A percentile compares a stretch with the other conserved stretches of the same genome.
Evolutionary conservation across 2,888 invertebrate genomes (phyloP).

Genomic region (Hydrotaea diabolus): DNA sequence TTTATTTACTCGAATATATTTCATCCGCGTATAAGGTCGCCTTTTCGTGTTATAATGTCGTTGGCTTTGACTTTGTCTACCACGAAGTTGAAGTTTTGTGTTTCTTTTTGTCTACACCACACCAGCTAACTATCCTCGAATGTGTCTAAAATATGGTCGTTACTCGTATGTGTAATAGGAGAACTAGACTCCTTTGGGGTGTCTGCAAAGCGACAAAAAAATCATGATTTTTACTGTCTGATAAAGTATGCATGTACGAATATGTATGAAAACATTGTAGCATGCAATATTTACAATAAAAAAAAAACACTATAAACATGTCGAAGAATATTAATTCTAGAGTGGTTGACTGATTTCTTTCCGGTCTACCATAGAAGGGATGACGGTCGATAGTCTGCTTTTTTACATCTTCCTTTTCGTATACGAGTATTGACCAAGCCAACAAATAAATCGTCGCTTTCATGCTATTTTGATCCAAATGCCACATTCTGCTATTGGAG

Average conservation of each 20-base stretch:
- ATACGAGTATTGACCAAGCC: too few relatives aligned
- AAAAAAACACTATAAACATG: neutral
- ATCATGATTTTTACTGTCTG: slow-evolving; percentile 31
- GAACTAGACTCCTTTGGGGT: slow-evolving; percentile 46
- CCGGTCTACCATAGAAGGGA: neutral
- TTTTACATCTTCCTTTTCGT: too few relatives aligned
- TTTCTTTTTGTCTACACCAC: slow-evolving; percentile 23
- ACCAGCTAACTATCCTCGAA: neutral
- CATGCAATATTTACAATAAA: neutral
- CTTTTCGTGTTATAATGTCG: slow-evolving; percentile 60
- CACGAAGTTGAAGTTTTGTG: slow-evolving; percentile 45
- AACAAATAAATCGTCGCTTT: too few relatives aligned
- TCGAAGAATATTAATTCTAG: neutral
- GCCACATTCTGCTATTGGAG: too few relatives aligned
- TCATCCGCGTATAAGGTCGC: slow-evolving; percentile 51
- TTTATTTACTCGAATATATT: too few relatives aligned
- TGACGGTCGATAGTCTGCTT: too few relatives aligned
- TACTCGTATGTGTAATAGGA: slow-evolving; percentile 12
- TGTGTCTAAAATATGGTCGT: neutral
- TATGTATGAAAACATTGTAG: neutral
- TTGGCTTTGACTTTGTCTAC: slow-evolving; percentile 67
- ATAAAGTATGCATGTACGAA: slow-evolving; percentile 15
- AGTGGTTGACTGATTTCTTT: slow-evolving; percentile 10
- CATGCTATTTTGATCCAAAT: too few relatives aligned
- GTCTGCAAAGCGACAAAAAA: slow-evolving; percentile 34